Evolutionary conservation across 2,888 invertebrate species (phyloP).

Genomic region (Ectobius pallidus): DNA sequence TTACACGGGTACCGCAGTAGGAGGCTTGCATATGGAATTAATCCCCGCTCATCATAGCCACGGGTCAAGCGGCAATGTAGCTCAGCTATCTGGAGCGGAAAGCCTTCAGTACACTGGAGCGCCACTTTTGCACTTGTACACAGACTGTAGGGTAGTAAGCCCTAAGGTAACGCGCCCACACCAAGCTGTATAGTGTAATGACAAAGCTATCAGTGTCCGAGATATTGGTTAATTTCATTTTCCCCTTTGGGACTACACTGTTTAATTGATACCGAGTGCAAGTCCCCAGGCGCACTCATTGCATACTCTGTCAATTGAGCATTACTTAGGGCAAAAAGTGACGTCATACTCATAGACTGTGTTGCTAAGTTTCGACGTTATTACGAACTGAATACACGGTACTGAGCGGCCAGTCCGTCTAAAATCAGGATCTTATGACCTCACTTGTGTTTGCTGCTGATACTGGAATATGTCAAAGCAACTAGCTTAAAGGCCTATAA

Average conservation of each 20-base stretch:
- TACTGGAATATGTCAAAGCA: too few relatives aligned
- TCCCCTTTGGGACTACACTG: neutral
- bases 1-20: neutral
- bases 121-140: neutral
- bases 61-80: conserved; percentile 15
- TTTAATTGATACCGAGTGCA: conserved; percentile 2
- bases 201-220: neutral
- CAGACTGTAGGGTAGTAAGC: too few relatives aligned
- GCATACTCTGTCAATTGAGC: too few relatives aligned
- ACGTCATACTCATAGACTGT: too few relatives aligned
- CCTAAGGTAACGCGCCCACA: neutral
- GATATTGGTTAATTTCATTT: neutral
- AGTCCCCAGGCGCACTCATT: too few relatives aligned
- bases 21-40: conserved; percentile 21
- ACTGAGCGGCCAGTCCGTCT: too few relatives aligned
- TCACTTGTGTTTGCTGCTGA: too few relatives aligned
- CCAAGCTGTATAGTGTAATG: neutral
- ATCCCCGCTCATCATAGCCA: conserved; percentile 13
- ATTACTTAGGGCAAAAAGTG: too few relatives aligned
- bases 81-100: conserved; percentile 20
- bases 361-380: too few relatives aligned
- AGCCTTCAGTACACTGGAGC: neutral
- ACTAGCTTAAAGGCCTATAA: too few relatives aligned
- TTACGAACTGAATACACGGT: too few relatives aligned
- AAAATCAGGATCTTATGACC: too few relatives aligned